phyloP scores from a whole-genome alignment of 2,113 vertebrate genomes.

The Antechinus stuartii region DNA sequence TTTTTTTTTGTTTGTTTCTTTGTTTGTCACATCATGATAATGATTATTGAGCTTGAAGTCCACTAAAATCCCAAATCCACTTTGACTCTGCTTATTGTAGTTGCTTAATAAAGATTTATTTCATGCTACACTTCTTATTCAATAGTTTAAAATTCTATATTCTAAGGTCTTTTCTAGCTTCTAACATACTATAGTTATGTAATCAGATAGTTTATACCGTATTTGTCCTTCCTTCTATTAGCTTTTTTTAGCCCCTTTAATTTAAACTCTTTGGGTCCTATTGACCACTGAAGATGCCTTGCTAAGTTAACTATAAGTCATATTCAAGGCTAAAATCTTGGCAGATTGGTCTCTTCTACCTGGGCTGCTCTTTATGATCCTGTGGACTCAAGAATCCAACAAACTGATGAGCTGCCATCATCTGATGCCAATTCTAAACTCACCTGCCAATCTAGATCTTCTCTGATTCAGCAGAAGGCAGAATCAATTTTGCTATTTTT shows the following conservation, averaged over 20 bases:
- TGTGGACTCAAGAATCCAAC: neutral
- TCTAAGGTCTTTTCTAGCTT: neutral
- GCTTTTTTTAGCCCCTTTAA: neutral
- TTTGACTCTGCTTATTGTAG: neutral
- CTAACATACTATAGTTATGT: neutral
- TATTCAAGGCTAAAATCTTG: neutral
- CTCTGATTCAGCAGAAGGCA: neutral
- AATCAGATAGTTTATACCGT: neutral
- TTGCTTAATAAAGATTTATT: neutral
- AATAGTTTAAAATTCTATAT: neutral
- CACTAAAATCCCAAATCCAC: neutral
- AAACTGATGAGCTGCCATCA: neutral
- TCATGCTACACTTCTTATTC: neutral
- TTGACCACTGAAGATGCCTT: neutral
- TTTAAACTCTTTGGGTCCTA: neutral
- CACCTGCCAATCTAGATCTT: neutral
- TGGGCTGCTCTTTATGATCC: neutral
- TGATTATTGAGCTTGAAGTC: neutral
- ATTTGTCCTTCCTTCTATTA: neutral
- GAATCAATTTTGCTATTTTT: neutral
- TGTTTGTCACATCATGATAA: neutral
- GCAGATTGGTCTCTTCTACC: neutral
- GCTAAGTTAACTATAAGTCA: neutral
- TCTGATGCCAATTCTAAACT: neutral
- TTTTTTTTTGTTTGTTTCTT: neutral